These are phyloP conservation scores for Subanguina moxae DNA, from an alignment of 1,140 invertebrate species.

Conservation along the genomic window DNA sequence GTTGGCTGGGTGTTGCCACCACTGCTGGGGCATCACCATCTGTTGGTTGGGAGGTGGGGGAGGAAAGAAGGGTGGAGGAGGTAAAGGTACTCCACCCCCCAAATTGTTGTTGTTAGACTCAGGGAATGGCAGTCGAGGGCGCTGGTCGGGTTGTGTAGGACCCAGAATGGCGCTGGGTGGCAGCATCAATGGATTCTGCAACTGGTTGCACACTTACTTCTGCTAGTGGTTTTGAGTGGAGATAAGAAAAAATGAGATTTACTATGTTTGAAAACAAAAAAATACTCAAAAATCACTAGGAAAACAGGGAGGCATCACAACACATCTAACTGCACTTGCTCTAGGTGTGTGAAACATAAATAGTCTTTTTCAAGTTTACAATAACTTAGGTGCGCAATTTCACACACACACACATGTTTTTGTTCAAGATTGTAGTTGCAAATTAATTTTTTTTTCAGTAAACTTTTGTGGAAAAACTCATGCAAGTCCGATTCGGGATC, in stretches of 20 bases:
- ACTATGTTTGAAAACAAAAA: not conserved
- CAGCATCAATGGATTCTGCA: conserved; percentile 3
- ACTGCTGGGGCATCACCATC: conserved; percentile 14
- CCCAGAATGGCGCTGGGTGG: conserved; percentile 2
- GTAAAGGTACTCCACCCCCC: not conserved
- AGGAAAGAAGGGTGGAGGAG: not conserved
- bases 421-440: too few relatives aligned
- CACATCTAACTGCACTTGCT: not conserved
- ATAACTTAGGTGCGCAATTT: too few relatives aligned
- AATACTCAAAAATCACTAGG: not conserved
- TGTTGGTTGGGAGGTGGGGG: not conserved
- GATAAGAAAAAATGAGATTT: not conserved
- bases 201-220: not conserved
- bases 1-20: conserved; percentile 11
- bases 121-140: conserved; percentile 6
- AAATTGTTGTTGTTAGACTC: not conserved
- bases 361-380: too few relatives aligned
- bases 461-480: too few relatives aligned
- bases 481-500: too few relatives aligned
- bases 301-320: not conserved
- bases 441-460: too few relatives aligned
- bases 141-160: not conserved
- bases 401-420: too few relatives aligned
- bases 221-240: not conserved
- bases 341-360: not conserved